Evolutionary conservation across 2,113 vertebrate species (phyloP).

Genomic region (Hippolais icterina): DNA sequence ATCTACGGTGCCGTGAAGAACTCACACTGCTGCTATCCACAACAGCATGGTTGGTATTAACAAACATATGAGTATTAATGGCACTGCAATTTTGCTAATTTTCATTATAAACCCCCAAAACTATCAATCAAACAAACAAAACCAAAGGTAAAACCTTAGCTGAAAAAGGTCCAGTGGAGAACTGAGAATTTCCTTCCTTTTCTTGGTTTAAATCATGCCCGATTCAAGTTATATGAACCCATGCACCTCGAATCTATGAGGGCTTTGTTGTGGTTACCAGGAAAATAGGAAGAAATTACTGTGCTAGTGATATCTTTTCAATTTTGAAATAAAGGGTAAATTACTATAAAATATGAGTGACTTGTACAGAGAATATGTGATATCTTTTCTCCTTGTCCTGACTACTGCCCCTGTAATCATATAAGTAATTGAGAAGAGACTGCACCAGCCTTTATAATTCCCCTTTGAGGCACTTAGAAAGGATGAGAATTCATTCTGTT

Average conservation of each 20-base stretch:
- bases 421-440: slow-evolving; percentile 3
- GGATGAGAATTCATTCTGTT: slow-evolving; percentile 12
- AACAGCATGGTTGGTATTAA: background rate
- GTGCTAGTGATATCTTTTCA: background rate
- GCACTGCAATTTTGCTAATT: background rate
- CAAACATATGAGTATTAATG: background rate
- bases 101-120: background rate
- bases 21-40: background rate
- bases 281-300: slow-evolving; percentile 8
- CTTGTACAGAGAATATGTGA: background rate
- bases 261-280: background rate
- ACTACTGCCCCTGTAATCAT: background rate
- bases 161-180: background rate
- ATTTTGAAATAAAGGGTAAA: background rate
- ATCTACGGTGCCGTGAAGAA: background rate
- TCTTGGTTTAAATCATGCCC: background rate
- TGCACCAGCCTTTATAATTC: background rate
- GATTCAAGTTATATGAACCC: background rate
- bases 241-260: background rate
- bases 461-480: slow-evolving; percentile 19
- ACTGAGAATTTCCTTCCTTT: background rate
- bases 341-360: background rate
- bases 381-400: background rate
- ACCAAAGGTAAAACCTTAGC: background rate
- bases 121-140: background rate